Conservation (phyloP, 2,888 invertebrate species). For the Rambutsinella grinnellia region DNA sequence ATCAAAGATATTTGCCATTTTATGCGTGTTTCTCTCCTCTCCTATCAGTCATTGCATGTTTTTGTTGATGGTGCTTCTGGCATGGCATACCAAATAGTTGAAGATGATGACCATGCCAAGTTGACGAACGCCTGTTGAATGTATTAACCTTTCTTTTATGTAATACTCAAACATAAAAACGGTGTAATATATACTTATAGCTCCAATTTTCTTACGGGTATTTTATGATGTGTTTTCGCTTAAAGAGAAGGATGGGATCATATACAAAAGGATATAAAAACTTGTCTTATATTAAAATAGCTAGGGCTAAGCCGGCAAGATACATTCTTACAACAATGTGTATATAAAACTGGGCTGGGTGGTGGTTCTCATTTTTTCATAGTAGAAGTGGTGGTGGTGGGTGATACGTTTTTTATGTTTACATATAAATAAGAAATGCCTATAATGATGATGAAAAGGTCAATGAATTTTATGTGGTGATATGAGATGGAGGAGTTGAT, state of each 20-base stretch:
- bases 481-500: not conserved
- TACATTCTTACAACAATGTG: too few relatives aligned
- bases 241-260: not conserved
- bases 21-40: not conserved
- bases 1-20: not conserved
- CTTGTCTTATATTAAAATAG: not conserved
- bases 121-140: not conserved
- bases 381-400: not conserved
- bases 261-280: not conserved
- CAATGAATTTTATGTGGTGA: conserved; percentile 39
- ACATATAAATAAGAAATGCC: conserved; percentile 11
- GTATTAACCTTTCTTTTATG: not conserved
- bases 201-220: not conserved
- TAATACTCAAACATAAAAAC: not conserved
- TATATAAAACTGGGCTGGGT: not conserved
- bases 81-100: not conserved
- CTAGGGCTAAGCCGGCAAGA: not conserved
- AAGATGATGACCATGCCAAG: not conserved
- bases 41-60: not conserved
- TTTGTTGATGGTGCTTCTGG: not conserved
- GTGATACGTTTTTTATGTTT: conserved; percentile 14
- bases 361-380: not conserved
- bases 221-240: not conserved
- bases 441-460: conserved; percentile 46
- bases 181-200: not conserved